Conservation (phyloP, 1,140 invertebrate species). For the Neodiprion fabricii region DNA sequence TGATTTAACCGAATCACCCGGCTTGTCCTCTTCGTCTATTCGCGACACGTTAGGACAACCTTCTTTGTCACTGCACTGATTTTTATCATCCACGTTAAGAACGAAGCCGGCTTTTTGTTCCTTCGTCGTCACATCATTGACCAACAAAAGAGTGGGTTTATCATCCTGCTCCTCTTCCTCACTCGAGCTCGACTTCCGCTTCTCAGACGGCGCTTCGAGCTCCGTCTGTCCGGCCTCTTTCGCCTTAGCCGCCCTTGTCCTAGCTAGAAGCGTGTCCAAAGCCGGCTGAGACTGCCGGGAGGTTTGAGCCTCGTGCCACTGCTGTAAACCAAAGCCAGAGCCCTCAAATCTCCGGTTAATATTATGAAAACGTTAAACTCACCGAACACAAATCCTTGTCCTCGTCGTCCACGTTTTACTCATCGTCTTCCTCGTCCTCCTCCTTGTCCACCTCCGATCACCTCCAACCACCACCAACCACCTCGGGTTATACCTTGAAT, state of each 20-base stretch:
- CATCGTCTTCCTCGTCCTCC: no score
- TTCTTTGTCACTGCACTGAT: constrained; percentile 20
- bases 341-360: constrained; percentile 64
- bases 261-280: constrained; percentile 45
- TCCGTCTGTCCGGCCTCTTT: constrained; percentile 48
- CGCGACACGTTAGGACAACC: neutral
- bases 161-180: constrained; percentile 35
- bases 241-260: constrained; percentile 43
- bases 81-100: neutral
- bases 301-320: constrained; percentile 54
- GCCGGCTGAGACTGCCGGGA: constrained; percentile 44
- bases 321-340: constrained; percentile 63
- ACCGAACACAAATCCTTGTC: no score
- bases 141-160: constrained; percentile 22
- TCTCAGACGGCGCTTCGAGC: constrained; percentile 51
- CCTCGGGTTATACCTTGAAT: no score
- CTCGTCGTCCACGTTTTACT: no score
- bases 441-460: no score
- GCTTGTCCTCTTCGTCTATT: neutral
- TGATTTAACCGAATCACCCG: neutral
- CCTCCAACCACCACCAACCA: no score
- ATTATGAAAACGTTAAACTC: no score
- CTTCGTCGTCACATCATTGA: constrained; percentile 27
- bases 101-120: constrained; percentile 28
- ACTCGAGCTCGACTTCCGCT: constrained; percentile 50